Evolutionary conservation across 2,888 invertebrate genomes (phyloP).

Genomic region (Pyrrhopygopsis socrates): DNA sequence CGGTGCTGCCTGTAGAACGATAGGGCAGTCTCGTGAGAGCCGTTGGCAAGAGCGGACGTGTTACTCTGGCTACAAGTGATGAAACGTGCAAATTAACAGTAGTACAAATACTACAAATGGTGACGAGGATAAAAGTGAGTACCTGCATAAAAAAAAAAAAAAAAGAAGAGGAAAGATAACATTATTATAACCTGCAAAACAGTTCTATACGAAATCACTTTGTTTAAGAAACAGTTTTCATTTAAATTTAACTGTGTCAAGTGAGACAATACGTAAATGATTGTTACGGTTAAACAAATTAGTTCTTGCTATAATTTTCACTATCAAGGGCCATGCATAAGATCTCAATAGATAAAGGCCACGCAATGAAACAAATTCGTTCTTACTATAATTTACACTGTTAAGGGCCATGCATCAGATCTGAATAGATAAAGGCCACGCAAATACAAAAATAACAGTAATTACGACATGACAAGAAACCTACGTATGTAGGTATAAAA

Average conservation of each 20-base stretch:
- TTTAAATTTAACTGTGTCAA: no score
- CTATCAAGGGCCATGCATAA: no score
- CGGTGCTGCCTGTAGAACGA: no score
- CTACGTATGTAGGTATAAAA: background rate
- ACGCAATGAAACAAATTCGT: no score
- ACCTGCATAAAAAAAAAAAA: background rate
- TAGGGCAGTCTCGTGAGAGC: no score
- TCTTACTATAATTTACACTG: no score
- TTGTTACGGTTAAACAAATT: background rate
- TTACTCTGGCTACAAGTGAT: no score
- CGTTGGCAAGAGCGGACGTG: no score
- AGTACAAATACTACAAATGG: no score
- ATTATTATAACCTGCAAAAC: background rate
- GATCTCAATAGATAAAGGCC: no score
- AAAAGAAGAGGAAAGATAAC: background rate
- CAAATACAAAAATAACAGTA: background rate
- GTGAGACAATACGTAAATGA: background rate
- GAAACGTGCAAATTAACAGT: no score
- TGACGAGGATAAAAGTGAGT: background rate
- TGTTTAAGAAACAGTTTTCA: no score
- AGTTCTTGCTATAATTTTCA: background rate
- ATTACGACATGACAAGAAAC: background rate
- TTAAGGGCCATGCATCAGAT: background rate
- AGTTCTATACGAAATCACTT: background rate
- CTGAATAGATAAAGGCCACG: background rate